These are phyloP conservation scores for Scaptomyza pallida DNA, from an alignment of 1,140 invertebrate species.

Conservation along the genomic window DNA sequence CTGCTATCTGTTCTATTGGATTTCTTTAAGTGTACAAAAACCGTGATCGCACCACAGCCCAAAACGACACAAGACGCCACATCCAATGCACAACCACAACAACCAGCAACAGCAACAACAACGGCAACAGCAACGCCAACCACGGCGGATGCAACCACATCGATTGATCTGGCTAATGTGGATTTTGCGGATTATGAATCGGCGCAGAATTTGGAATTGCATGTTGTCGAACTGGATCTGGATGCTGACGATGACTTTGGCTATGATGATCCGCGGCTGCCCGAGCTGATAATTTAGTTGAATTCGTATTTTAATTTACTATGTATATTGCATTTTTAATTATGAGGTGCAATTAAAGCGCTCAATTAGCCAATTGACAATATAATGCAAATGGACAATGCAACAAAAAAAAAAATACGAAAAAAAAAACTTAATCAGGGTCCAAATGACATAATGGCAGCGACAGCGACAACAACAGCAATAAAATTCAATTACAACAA, in stretches of 20 bases:
- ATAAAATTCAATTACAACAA: conserved; percentile 74
- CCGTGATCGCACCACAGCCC: not conserved
- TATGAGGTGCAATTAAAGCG: conserved; percentile 44
- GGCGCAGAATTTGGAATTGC: not conserved
- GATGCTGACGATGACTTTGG: conserved; percentile 35
- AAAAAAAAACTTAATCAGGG: conserved; percentile 39
- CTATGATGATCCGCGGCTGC: conserved; percentile 63
- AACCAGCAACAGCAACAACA: not conserved
- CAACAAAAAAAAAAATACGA: too few species aligned
- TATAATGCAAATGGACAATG: conserved; percentile 33
- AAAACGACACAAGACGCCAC: not conserved
- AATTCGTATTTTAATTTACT: conserved; percentile 1
- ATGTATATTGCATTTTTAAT: conserved; percentile 1
- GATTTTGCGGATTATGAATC: not conserved
- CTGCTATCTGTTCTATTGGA: conserved; percentile 47
- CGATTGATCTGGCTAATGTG: not conserved
- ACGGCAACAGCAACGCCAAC: not conserved
- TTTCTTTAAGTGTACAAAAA: conserved; percentile 41
- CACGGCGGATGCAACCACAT: not conserved
- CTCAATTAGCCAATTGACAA: conserved; percentile 54
- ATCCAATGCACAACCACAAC: not conserved
- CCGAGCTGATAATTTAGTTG: conserved; percentile 54
- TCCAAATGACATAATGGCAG: conserved; percentile 44
- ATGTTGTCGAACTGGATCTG: not conserved
- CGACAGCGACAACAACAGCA: conserved; percentile 17